A percentile compares a stretch with the other conserved stretches of the same genome.
Evolutionary conservation across 2,113 vertebrate genomes (phyloP).

Genomic region (Grammomys surdaster): DNA sequence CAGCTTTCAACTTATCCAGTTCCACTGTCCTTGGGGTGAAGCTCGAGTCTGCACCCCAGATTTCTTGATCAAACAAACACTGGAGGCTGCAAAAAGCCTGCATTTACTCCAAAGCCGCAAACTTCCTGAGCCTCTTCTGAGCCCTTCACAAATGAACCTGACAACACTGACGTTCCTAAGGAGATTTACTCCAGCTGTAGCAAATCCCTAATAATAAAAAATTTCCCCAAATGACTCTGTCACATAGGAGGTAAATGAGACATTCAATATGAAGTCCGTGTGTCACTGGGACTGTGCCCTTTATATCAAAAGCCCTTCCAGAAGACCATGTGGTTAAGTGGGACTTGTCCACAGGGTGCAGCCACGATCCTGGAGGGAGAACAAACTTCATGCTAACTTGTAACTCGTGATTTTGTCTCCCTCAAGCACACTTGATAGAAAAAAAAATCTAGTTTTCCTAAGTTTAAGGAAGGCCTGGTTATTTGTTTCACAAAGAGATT

Average conservation of each 20-base stretch:
- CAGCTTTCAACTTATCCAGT: not conserved
- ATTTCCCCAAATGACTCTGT: conserved; percentile 74
- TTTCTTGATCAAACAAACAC: conserved; percentile 49
- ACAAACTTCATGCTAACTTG: not conserved
- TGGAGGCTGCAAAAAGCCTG: not conserved
- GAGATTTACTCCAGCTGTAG: conserved; percentile 74
- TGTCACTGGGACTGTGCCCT: conserved; percentile 62
- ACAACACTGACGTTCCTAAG: conserved; percentile 67
- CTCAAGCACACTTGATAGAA: not conserved
- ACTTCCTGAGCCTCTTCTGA: conserved; percentile 17
- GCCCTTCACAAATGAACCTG: conserved; percentile 67
- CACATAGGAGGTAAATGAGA: conserved; percentile 74
- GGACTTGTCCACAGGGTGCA: not conserved
- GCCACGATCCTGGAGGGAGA: not conserved
- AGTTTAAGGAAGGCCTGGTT: conserved; percentile 35
- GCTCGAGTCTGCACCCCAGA: conserved; percentile 1
- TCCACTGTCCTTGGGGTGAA: not conserved
- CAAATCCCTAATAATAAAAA: conserved; percentile 79
- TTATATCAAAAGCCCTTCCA: conserved; percentile 42
- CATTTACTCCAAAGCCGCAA: conserved; percentile 53
- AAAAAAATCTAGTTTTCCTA: conserved; percentile 25
- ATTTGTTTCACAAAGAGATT: conserved; percentile 66
- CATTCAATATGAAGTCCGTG: conserved; percentile 61
- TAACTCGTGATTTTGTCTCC: not conserved
- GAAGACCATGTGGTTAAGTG: not conserved